A percentile compares a stretch with the other conserved stretches of the same genome.
Evolutionary conservation across 2,797 vertebrate genomes (phyloP).

Genomic region (Squalus acanthias): DNA sequence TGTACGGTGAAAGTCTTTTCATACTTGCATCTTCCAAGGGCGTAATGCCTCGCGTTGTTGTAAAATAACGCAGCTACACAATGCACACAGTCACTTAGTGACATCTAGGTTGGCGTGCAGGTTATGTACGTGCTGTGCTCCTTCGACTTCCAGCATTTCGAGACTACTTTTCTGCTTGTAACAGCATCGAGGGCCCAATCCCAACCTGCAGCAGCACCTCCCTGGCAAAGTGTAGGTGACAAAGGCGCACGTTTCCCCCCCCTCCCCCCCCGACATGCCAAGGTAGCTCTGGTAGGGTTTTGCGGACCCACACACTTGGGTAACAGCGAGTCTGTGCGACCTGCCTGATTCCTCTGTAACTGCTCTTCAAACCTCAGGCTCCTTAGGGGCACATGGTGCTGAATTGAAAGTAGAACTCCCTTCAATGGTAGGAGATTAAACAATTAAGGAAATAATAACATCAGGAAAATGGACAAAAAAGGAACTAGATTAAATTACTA

Average conservation of each 20-base stretch:
- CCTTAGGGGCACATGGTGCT: not conserved
- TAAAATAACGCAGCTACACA: not conserved
- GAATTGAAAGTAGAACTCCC: not conserved
- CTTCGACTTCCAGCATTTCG: not conserved
- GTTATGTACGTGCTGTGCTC: not conserved
- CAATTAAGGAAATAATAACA: not conserved
- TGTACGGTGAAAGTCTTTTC: not conserved
- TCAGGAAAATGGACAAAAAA: not conserved
- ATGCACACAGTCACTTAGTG: not conserved
- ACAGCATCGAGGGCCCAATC: not conserved
- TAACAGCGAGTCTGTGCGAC: not conserved
- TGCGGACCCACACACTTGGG: not conserved
- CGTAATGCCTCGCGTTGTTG: not conserved
- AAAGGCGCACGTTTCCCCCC: not conserved
- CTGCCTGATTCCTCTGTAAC: not conserved
- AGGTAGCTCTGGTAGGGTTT: not conserved
- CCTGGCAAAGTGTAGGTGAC: not conserved
- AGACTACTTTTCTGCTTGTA: not conserved
- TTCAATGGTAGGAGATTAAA: not conserved
- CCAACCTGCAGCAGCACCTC: not conserved
- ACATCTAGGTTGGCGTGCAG: not conserved
- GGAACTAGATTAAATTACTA: not conserved
- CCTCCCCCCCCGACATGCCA: not conserved
- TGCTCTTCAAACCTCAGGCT: not conserved
- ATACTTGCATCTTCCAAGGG: not conserved